Percentiles rank a stretch among this genome's conserved stretches.
phyloP scores from a whole-genome alignment of 2,113 vertebrate genomes.

The Onychostoma macrolepis region DNA sequence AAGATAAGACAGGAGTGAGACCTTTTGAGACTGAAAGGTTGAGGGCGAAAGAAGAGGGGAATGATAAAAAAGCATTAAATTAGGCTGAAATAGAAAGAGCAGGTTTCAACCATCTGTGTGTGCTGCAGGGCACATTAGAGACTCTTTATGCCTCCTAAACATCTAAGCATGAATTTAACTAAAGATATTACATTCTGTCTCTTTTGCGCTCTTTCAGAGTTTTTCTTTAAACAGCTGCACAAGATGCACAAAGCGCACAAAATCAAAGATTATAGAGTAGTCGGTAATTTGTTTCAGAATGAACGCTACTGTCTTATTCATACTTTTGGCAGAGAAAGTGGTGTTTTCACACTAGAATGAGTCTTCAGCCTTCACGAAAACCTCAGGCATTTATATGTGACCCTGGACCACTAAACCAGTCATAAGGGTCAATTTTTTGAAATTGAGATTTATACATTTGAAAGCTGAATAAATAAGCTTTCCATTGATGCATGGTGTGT shows the following conservation, averaged over 20 bases:
- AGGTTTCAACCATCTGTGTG: constrained; percentile 12
- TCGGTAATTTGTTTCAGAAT: not conserved
- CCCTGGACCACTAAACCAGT: too few species aligned
- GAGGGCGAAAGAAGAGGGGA: not conserved
- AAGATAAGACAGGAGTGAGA: not conserved
- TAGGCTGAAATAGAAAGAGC: not conserved
- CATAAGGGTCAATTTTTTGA: too few species aligned
- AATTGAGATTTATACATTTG: too few species aligned
- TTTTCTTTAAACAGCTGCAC: not conserved
- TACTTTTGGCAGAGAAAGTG: not conserved
- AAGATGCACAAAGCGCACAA: not conserved
- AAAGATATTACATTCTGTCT: not conserved
- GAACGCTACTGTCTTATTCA: not conserved
- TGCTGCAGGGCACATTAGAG: not conserved
- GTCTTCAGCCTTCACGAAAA: not conserved
- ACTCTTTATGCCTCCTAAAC: not conserved
- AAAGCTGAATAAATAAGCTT: too few species aligned
- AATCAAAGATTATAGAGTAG: not conserved
- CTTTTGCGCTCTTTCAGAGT: not conserved
- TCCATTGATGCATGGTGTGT: too few species aligned
- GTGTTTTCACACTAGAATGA: too few species aligned
- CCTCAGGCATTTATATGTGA: too few species aligned
- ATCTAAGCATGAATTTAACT: not conserved
- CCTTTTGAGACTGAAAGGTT: not conserved
- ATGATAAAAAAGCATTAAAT: not conserved